A percentile compares a stretch with the other conserved stretches of the same genome.
phyloP scores from a whole-genome alignment of 1,140 invertebrate species.

The Lordiphosa stackelbergi region DNA sequence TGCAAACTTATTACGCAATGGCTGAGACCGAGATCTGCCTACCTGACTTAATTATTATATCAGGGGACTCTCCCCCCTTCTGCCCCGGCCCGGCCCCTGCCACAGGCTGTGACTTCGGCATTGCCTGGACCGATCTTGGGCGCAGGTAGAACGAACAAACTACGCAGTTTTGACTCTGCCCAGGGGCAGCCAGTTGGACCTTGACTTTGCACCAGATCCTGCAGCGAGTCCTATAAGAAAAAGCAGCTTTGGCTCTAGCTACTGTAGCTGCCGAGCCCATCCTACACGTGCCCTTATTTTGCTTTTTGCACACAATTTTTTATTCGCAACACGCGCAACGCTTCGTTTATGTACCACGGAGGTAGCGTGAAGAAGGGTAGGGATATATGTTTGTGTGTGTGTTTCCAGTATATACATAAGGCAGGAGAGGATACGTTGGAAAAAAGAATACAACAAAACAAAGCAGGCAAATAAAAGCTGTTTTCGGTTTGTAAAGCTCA shows the following conservation, averaged over 20 bases:
- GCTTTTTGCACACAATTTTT: conserved; percentile 23
- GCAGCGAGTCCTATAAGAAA: conserved; percentile 38
- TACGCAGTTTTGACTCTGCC: conserved; percentile 54
- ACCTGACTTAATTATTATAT: conserved; percentile 74
- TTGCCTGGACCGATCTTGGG: background rate
- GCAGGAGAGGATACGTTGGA: conserved; percentile 23
- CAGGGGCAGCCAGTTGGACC: conserved; percentile 38
- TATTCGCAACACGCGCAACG: conserved; percentile 49
- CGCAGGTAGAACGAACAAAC: conserved; percentile 49
- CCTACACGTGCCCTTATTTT: conserved; percentile 71
- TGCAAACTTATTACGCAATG: conserved; percentile 66
- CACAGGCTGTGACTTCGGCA: background rate
- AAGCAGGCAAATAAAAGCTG: background rate
- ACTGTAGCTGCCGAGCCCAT: conserved; percentile 11
- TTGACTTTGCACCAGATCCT: conserved; percentile 59
- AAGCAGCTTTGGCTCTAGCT: conserved; percentile 4
- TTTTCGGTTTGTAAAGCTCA: background rate
- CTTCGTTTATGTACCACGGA: conserved; percentile 25
- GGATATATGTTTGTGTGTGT: no score
- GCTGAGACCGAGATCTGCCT: conserved; percentile 52
- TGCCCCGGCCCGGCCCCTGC: conserved; percentile 2
- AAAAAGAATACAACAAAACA: conserved; percentile 28
- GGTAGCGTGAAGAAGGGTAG: conserved; percentile 14
- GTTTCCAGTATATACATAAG: conserved; percentile 10
- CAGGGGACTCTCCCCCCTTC: conserved; percentile 29